A percentile compares a stretch with the other conserved stretches of the same genome.
These are phyloP conservation scores for Poeciliopsis turneri DNA, from an alignment of 2,797 vertebrate genomes.

Conservation along the genomic window DNA sequence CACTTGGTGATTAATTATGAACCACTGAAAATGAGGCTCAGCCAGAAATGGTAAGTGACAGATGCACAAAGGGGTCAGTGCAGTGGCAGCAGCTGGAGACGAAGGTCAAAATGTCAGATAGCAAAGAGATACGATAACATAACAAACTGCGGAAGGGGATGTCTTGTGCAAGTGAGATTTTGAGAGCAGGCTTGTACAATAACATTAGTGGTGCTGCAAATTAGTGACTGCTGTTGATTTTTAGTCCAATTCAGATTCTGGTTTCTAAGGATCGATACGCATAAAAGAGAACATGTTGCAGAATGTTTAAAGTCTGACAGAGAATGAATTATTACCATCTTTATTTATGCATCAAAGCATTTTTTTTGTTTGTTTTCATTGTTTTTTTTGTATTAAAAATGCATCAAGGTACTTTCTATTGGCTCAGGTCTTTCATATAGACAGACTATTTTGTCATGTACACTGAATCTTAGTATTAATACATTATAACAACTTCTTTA, in stretches of 20 bases:
- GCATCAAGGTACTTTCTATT: background rate
- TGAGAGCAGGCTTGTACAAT: background rate
- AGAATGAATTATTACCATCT: background rate
- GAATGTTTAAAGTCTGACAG: background rate
- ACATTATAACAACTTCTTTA: background rate
- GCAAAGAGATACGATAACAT: constrained; percentile 44
- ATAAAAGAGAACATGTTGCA: background rate
- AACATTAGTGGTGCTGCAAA: background rate
- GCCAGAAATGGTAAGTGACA: constrained; percentile 69
- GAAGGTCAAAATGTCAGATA: constrained; percentile 78
- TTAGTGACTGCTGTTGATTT: background rate
- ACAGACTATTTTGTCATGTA: background rate
- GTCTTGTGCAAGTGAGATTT: constrained; percentile 18
- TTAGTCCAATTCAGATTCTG: background rate
- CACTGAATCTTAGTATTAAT: background rate
- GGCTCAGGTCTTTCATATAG: background rate
- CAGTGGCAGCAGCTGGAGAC: constrained; percentile 79
- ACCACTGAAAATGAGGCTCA: constrained; percentile 56
- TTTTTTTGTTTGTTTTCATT: background rate
- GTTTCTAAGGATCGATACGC: background rate
- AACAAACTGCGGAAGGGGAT: constrained; percentile 46
- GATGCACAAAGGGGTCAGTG: constrained; percentile 75
- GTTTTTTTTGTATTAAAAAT: background rate
- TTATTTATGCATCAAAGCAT: background rate
- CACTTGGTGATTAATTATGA: constrained; percentile 75